Evolutionary conservation across 2,888 invertebrate genomes (phyloP).

Genomic region (Nomada flava): DNA sequence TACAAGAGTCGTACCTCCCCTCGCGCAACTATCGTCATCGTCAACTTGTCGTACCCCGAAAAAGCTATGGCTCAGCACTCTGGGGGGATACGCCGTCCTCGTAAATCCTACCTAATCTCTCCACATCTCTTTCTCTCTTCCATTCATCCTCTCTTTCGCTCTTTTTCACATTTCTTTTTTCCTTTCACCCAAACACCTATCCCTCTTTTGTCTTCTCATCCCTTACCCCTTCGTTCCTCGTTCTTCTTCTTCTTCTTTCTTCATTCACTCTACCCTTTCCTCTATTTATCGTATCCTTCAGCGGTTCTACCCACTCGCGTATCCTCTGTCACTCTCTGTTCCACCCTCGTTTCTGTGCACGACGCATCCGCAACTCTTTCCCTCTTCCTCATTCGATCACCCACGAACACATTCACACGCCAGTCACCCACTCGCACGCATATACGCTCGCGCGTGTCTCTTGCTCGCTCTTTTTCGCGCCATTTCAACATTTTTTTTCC

Average conservation of each 20-base stretch:
- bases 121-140: conserved; percentile 51
- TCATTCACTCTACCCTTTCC: background rate
- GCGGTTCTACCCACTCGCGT: conserved; percentile 29
- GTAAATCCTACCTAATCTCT: conserved; percentile 69
- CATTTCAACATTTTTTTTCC: conserved; percentile 35
- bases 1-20: conserved; percentile 80
- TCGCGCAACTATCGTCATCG: conserved; percentile 55
- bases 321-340: conserved; percentile 12
- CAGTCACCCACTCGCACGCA: conserved; percentile 20
- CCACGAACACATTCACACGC: conserved; percentile 1
- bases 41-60: conserved; percentile 59
- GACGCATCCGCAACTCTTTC: conserved; percentile 15
- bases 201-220: conserved; percentile 27
- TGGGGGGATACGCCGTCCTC: conserved; percentile 61
- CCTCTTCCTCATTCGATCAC: conserved; percentile 25
- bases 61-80: conserved; percentile 66
- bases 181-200: conserved; percentile 4
- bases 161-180: conserved; percentile 8
- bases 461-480: conserved; percentile 47
- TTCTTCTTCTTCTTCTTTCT: conserved; percentile 9
- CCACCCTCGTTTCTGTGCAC: conserved; percentile 28
- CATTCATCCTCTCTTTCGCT: conserved; percentile 28
- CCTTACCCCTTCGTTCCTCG: conserved; percentile 29
- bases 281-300: conserved; percentile 2
- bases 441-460: conserved; percentile 25